Percentiles rank a stretch among this genome's conserved stretches.
These are phyloP conservation scores for Bubo blakistoni DNA, from an alignment of 2,113 vertebrate species.

Conservation along the genomic window DNA sequence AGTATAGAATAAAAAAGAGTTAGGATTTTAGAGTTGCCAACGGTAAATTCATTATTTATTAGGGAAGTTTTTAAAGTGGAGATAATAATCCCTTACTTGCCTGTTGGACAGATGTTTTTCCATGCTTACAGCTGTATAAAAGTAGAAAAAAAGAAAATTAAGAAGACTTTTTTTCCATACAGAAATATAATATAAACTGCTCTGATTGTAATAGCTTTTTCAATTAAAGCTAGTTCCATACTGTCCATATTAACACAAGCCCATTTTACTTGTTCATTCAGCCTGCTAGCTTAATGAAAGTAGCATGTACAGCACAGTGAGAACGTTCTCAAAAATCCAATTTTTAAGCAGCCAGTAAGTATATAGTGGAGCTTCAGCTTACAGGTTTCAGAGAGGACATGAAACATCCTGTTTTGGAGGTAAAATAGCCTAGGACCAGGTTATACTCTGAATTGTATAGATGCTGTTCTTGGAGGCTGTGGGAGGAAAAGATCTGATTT, in stretches of 20 bases:
- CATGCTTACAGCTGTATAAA: neutral
- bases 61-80: neutral
- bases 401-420: fast-evolving
- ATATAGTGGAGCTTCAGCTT: neutral
- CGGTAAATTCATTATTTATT: slow-evolving; percentile 4
- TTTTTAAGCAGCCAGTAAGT: neutral
- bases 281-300: neutral
- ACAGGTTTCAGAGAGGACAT: neutral
- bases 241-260: neutral
- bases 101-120: neutral
- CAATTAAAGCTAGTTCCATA: neutral
- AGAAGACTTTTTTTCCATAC: neutral
- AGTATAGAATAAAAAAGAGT: neutral
- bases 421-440: neutral
- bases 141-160: neutral
- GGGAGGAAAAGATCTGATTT: neutral
- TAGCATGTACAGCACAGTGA: neutral
- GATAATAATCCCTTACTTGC: neutral
- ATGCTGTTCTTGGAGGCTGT: neutral
- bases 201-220: neutral
- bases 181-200: neutral
- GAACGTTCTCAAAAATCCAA: neutral
- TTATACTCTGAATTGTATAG: neutral
- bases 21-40: neutral
- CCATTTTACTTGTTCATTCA: slow-evolving; percentile 1